Percentiles rank a stretch among this genome's conserved stretches.
phyloP scores from a whole-genome alignment of 2,888 invertebrate species.

The Hemistola chrysoprasaria region DNA sequence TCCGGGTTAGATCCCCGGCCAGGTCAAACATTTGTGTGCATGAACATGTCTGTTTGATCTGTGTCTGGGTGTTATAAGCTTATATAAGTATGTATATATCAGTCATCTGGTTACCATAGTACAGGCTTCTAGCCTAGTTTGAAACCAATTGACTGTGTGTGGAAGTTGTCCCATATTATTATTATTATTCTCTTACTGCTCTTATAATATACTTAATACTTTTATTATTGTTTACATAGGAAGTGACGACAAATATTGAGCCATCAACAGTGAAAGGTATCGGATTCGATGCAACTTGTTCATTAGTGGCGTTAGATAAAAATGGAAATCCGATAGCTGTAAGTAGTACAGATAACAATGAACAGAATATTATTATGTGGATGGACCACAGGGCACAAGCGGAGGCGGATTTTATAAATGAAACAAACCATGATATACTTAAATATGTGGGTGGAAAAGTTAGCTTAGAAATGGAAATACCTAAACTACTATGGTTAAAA shows the following conservation, averaged over 20 bases:
- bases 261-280: slow-evolving; percentile 88
- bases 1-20: no score
- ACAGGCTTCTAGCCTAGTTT: no score
- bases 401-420: slow-evolving; percentile 92
- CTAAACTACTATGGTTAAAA: slow-evolving; percentile 97
- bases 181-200: no score
- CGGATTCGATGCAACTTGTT: slow-evolving; percentile 98
- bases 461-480: slow-evolving; percentile 98
- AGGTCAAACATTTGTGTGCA: no score
- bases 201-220: no score
- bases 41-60: no score
- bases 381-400: slow-evolving; percentile 93
- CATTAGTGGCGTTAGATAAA: slow-evolving; percentile 90
- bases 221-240: slow-evolving; percentile 67
- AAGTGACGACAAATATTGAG: slow-evolving; percentile 78
- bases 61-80: no score
- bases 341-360: slow-evolving; percentile 83
- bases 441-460: slow-evolving; percentile 95
- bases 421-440: slow-evolving; percentile 87
- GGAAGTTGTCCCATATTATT: no score
- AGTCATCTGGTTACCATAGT: no score
- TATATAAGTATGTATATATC: no score
- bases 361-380: slow-evolving; percentile 95
- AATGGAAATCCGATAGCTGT: slow-evolving; percentile 87
- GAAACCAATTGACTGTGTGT: no score